Conservation (phyloP, 2,888 invertebrate species). For the Rambutsinella grinnellia region DNA sequence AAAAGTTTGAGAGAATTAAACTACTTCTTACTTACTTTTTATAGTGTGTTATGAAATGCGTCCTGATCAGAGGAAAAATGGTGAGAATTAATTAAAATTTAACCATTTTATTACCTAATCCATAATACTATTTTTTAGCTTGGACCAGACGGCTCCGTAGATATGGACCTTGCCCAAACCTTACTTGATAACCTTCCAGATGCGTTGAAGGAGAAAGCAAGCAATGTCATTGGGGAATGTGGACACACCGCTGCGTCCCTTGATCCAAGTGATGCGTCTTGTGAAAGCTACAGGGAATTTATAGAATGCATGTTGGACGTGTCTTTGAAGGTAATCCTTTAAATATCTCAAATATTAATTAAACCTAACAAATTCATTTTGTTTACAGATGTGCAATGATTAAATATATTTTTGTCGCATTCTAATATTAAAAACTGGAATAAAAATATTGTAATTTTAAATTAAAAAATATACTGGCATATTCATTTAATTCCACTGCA, state of each 20-base stretch:
- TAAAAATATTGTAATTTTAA: neutral
- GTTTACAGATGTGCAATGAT: conserved; percentile 34
- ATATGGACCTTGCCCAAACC: conserved; percentile 41
- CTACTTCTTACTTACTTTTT: conserved; percentile 19
- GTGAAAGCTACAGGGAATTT: conserved; percentile 45
- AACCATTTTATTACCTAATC: neutral
- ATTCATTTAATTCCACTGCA: too few species aligned
- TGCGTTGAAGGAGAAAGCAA: conserved; percentile 35
- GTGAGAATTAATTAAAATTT: conserved; percentile 22
- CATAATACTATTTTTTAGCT: too few species aligned
- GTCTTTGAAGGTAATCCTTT: conserved; percentile 33
- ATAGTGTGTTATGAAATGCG: conserved; percentile 53
- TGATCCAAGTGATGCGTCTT: conserved; percentile 40
- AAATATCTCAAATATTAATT: conserved; percentile 1
- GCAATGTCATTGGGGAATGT: conserved; percentile 32
- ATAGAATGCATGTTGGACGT: conserved; percentile 46
- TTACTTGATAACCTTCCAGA: conserved; percentile 30
- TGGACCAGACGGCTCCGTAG: conserved; percentile 28
- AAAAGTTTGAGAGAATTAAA: conserved; percentile 9
- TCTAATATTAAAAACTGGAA: neutral
- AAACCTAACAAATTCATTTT: conserved; percentile 4
- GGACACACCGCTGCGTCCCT: conserved; percentile 43
- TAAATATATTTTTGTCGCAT: neutral
- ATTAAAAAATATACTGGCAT: too few species aligned
- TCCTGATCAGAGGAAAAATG: conserved; percentile 39